These are phyloP conservation scores for Slavum lentiscoides DNA, from an alignment of 2,888 invertebrate genomes.

Conservation along the genomic window DNA sequence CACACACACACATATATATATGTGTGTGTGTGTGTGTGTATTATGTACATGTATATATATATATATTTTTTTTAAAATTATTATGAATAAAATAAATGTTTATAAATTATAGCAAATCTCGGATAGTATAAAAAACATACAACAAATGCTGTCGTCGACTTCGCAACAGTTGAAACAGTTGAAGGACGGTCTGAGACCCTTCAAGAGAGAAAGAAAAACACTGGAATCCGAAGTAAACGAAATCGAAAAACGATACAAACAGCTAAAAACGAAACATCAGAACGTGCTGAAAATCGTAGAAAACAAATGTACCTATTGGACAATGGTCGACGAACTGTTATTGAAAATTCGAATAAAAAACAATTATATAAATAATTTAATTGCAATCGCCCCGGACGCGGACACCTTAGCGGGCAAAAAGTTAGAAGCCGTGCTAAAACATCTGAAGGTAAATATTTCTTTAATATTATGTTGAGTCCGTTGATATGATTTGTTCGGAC, in stretches of 20 bases:
- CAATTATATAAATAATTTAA: slow-evolving; percentile 4
- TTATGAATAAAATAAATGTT: background rate
- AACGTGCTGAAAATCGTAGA: slow-evolving; percentile 49
- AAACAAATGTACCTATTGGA: slow-evolving; percentile 42
- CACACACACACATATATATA: background rate
- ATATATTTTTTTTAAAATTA: no score
- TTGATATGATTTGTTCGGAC: no score
- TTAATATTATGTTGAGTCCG: background rate
- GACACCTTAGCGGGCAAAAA: slow-evolving; percentile 1
- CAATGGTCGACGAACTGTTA: slow-evolving; percentile 22
- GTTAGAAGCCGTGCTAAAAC: slow-evolving; percentile 23
- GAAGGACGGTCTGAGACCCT: slow-evolving; percentile 55
- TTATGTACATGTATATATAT: no score
- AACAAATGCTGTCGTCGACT: background rate
- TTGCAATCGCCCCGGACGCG: background rate
- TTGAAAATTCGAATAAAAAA: slow-evolving; percentile 28
- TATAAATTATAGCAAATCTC: slow-evolving; percentile 18
- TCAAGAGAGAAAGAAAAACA: slow-evolving; percentile 32
- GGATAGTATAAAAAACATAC: slow-evolving; percentile 7
- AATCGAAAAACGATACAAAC: slow-evolving; percentile 46
- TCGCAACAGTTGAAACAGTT: slow-evolving; percentile 51
- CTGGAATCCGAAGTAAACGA: slow-evolving; percentile 43
- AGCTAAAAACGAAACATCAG: slow-evolving; percentile 56
- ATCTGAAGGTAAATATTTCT: slow-evolving; percentile 36
- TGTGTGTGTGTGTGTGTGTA: no score